These are phyloP conservation scores for Centruroides vittatus DNA, from an alignment of 1,140 invertebrate species.

Conservation along the genomic window DNA sequence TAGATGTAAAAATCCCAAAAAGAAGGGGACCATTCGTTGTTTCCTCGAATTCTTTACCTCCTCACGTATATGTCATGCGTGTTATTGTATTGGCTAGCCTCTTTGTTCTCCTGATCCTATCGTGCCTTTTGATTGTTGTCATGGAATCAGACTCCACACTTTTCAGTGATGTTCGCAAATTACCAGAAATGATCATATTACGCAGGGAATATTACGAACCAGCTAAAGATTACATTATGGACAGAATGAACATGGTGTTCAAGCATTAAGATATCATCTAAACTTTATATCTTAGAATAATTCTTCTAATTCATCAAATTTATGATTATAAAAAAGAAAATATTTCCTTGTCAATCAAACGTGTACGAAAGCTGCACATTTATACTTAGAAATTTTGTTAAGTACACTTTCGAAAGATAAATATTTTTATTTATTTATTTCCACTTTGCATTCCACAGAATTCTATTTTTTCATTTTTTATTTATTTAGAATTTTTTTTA, in stretches of 20 bases:
- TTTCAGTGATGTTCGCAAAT: slow-evolving; percentile 49
- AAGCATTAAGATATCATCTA: background rate
- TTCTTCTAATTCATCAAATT: too few relatives aligned
- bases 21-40: slow-evolving; percentile 18
- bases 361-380: too few relatives aligned
- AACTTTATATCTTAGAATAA: too few relatives aligned
- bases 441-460: too few relatives aligned
- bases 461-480: too few relatives aligned
- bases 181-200: slow-evolving; percentile 61
- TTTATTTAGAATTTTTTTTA: too few relatives aligned
- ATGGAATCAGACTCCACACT: slow-evolving; percentile 49
- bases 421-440: too few relatives aligned
- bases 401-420: too few relatives aligned
- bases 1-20: slow-evolving; percentile 12
- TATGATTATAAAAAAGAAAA: too few relatives aligned
- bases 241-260: slow-evolving; percentile 13
- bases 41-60: slow-evolving; percentile 7
- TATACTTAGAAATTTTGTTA: too few relatives aligned
- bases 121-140: slow-evolving; percentile 24
- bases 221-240: slow-evolving; percentile 45
- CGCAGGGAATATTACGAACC: slow-evolving; percentile 67
- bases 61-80: slow-evolving; percentile 38
- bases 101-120: slow-evolving; percentile 23
- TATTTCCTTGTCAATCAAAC: too few relatives aligned
- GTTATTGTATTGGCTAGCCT: slow-evolving; percentile 56